A percentile compares a stretch with the other conserved stretches of the same genome.
phyloP scores from a whole-genome alignment of 1,140 invertebrate species.

The Neodiprion pinetum region DNA sequence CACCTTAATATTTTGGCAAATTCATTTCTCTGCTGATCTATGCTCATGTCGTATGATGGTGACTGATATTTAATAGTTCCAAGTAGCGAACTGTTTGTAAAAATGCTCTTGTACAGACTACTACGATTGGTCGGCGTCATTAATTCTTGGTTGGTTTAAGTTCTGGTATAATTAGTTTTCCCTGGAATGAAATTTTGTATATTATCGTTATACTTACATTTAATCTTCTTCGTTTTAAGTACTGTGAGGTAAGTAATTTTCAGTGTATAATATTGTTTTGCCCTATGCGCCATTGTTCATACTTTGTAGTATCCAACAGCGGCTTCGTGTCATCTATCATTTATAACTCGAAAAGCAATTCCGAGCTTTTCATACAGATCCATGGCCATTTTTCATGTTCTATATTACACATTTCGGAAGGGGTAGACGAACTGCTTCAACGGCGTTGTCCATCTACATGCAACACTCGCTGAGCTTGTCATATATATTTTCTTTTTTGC shows the following conservation, averaged over 20 bases:
- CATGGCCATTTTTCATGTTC: not conserved
- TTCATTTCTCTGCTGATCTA: not conserved
- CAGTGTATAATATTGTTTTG: not conserved
- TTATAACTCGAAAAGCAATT: too few relatives aligned
- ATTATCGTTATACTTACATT: too few relatives aligned
- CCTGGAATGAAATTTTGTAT: not conserved
- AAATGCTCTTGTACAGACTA: not conserved
- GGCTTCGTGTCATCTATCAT: too few relatives aligned
- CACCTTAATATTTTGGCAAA: slow-evolving; percentile 26
- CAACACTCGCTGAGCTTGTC: not conserved
- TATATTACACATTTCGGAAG: too few relatives aligned
- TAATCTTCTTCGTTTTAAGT: too few relatives aligned
- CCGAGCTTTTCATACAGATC: too few relatives aligned
- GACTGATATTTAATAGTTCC: not conserved
- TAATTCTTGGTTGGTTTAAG: not conserved
- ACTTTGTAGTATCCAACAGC: too few relatives aligned
- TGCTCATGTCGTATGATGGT: not conserved
- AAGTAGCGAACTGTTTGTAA: not conserved
- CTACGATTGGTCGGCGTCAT: not conserved
- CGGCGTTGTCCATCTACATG: too few relatives aligned
- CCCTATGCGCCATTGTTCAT: too few relatives aligned
- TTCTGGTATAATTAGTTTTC: too few relatives aligned
- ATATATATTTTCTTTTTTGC: not conserved
- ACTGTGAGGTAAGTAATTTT: not conserved
- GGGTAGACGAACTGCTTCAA: too few relatives aligned